phyloP scores from a whole-genome alignment of 2,797 vertebrate species.

The Lerista edwardsae region DNA sequence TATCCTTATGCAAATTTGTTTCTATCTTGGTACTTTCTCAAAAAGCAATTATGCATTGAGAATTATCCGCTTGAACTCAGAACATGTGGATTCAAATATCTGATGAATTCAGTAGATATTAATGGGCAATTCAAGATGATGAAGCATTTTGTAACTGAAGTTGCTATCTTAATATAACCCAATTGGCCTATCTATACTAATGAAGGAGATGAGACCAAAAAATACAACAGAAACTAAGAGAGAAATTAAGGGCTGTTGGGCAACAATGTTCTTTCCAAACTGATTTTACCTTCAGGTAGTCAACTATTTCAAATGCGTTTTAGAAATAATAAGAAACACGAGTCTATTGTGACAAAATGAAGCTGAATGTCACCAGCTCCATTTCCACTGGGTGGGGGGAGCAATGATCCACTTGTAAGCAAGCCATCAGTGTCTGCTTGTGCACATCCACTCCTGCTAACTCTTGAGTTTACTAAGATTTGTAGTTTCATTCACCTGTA shows the following conservation, averaged over 20 bases:
- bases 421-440: constrained; percentile 22
- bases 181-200: neutral
- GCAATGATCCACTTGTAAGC: constrained; percentile 37
- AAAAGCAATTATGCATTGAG: neutral
- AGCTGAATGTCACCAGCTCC: constrained; percentile 54
- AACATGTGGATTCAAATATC: neutral
- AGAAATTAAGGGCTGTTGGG: neutral
- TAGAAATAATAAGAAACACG: constrained; percentile 45
- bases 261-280: neutral
- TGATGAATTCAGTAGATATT: neutral
- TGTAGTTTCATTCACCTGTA: constrained; percentile 26
- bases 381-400: neutral
- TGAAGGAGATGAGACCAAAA: neutral
- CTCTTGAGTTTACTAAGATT: constrained; percentile 21
- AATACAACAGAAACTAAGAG: neutral
- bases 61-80: too few species aligned
- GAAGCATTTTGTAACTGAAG: neutral
- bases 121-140: neutral
- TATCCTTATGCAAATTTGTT: neutral
- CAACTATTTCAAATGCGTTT: neutral
- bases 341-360: constrained; percentile 13
- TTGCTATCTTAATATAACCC: neutral
- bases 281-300: neutral
- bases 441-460: constrained; percentile 16
- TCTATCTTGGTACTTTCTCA: neutral